These are phyloP conservation scores for Euplexia lucipara DNA, from an alignment of 2,888 invertebrate species.

Conservation along the genomic window DNA sequence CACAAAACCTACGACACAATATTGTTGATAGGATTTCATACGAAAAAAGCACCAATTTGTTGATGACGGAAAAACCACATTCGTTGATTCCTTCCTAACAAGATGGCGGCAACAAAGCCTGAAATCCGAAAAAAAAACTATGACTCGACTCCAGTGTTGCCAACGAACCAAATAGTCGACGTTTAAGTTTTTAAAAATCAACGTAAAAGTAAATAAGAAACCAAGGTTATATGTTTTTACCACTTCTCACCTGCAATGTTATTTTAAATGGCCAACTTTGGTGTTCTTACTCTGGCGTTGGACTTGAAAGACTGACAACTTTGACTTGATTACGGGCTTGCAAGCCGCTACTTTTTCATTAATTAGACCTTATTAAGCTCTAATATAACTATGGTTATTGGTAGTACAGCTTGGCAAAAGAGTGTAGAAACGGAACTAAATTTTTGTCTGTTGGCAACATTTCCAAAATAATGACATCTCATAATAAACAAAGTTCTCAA, in stretches of 20 bases:
- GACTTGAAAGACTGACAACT: no score
- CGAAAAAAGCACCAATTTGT: conserved; percentile 10
- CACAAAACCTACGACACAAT: conserved; percentile 6
- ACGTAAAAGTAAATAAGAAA: background rate
- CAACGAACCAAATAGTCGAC: conserved; percentile 27
- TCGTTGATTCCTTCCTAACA: conserved; percentile 34
- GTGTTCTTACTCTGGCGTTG: no score
- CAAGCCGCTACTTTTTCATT: no score
- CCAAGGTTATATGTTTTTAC: background rate
- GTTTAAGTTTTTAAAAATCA: background rate
- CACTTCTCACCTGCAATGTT: background rate
- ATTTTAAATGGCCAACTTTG: no score
- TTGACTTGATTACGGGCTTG: no score
- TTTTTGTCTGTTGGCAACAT: no score
- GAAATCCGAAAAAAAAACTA: conserved; percentile 4
- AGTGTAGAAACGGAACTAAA: no score
- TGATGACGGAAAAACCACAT: conserved; percentile 11
- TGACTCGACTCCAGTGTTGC: conserved; percentile 18
- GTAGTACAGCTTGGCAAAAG: no score
- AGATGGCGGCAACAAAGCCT: conserved; percentile 55
- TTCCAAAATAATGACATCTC: no score
- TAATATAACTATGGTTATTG: no score
- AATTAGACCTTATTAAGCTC: no score
- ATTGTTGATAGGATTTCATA: conserved; percentile 4
- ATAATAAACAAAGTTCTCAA: no score